Conservation (phyloP, 2,113 vertebrate genomes). For the Neolamprologus ventralis region DNA sequence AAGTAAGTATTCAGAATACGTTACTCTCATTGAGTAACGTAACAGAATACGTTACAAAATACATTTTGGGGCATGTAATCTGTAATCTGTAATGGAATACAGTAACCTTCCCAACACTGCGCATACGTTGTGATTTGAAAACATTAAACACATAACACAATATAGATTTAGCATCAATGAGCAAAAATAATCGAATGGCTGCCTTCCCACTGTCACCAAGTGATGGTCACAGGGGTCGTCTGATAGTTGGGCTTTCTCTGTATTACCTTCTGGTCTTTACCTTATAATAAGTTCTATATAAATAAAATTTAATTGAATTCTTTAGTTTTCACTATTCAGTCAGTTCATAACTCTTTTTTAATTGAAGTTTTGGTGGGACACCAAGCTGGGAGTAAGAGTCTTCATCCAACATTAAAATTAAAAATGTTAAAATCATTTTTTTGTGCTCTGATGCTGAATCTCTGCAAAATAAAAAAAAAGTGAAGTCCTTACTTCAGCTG, state of each 20-base stretch:
- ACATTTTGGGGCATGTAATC: not conserved
- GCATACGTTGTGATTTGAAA: not conserved
- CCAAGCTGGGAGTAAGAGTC: not conserved
- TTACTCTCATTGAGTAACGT: rapidly evolving
- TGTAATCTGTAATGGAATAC: not conserved
- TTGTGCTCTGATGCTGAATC: not conserved
- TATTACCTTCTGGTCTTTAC: not conserved
- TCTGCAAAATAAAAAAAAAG: not conserved
- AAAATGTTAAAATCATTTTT: not conserved
- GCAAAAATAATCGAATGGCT: not conserved
- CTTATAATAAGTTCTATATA: not conserved
- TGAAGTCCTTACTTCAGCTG: not conserved
- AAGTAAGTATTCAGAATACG: not conserved
- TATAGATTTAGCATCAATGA: not conserved
- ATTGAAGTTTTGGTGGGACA: not conserved
- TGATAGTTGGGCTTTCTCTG: not conserved
- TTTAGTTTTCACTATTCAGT: not conserved
- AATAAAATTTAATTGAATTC: not conserved
- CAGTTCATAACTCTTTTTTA: not conserved
- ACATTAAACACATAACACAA: not conserved
- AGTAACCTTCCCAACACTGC: not conserved
- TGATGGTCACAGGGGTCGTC: not conserved
- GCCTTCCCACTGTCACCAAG: not conserved
- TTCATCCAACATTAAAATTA: not conserved
- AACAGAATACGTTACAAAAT: rapidly evolving